A percentile compares a stretch with the other conserved stretches of the same genome.
Evolutionary conservation across 2,113 vertebrate species (phyloP).

Genomic region (Mobula hypostoma): DNA sequence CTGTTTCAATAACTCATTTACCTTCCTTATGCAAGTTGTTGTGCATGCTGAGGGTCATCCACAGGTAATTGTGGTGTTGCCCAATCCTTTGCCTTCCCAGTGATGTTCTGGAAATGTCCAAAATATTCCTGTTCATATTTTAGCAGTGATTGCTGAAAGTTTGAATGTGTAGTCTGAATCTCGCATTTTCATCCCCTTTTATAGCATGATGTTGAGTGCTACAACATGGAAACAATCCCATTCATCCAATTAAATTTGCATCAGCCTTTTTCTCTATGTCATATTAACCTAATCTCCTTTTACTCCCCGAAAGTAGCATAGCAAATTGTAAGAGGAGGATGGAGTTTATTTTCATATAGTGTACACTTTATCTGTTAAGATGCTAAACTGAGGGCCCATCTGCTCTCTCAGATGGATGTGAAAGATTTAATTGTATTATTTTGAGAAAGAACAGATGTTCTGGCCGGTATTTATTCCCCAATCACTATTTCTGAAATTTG

Average conservation of each 20-base stretch:
- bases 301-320: neutral
- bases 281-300: neutral
- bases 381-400: no score
- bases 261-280: neutral
- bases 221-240: neutral
- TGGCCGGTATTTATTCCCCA: no score
- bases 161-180: neutral
- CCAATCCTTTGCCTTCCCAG: neutral
- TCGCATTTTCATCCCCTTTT: neutral
- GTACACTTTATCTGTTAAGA: neutral
- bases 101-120: neutral
- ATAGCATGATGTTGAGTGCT: neutral
- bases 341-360: neutral
- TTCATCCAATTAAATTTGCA: neutral
- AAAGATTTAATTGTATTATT: no score
- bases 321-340: neutral
- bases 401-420: no score
- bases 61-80: neutral
- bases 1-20: neutral
- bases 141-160: neutral
- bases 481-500: no score
- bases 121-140: neutral
- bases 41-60: neutral
- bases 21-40: neutral
- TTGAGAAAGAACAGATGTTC: no score